Conservation (phyloP, 2,797 vertebrate species). For the Tympanoctomys barrerae region DNA sequence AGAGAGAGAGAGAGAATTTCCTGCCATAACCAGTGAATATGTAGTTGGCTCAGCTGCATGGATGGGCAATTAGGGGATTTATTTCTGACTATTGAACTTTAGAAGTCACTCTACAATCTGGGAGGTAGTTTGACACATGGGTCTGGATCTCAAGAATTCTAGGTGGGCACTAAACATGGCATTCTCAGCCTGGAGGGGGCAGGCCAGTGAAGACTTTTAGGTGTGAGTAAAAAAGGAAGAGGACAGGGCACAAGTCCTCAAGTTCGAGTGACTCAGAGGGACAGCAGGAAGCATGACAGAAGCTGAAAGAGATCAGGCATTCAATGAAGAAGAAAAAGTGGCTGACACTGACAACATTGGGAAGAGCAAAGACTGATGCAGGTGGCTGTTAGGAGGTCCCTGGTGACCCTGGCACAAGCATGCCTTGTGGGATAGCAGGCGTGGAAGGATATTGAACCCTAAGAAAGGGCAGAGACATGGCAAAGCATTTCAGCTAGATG, state of each 20-base stretch:
- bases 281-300: not conserved
- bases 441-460: not conserved
- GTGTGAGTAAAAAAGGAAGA: not conserved
- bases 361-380: not conserved
- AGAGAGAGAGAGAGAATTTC: not conserved
- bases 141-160: not conserved
- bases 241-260: too few relatives aligned
- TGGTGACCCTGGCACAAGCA: not conserved
- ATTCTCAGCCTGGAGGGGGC: not conserved
- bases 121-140: not conserved
- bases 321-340: not conserved
- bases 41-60: not conserved
- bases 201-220: not conserved
- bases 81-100: not conserved
- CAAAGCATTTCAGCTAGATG: not conserved
- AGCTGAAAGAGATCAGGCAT: not conserved
- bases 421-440: accelerated
- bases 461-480: not conserved
- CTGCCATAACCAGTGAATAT: not conserved
- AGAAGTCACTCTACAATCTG: not conserved
- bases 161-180: not conserved
- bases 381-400: not conserved
- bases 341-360: too few relatives aligned
- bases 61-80: not conserved
- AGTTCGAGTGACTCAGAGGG: accelerated